Evolutionary conservation across 1,140 invertebrate species (phyloP), one percentile per base, ranked within the genome.

Genomic region (Belonocnema kinseyi): DNA sequence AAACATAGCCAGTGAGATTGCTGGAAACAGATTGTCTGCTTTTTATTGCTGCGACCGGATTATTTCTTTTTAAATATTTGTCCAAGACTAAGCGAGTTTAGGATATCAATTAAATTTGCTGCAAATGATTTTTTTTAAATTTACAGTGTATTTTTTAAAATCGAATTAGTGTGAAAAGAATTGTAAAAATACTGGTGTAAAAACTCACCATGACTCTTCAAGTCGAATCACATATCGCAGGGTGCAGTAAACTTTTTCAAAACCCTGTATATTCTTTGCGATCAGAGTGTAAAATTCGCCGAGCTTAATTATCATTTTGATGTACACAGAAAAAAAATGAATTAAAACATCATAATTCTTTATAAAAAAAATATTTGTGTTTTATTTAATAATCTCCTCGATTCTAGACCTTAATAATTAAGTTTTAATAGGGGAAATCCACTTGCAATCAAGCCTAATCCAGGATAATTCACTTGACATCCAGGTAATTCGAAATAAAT

Each of bases 321-420:
- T 74, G 73, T 74, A 74, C 73, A 66, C 21, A 66, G n/a, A 26
- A 66, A 66, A n/a, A 40, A 33, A 66, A 40, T 40, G 26, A 66
- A 66, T 66, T 66, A 66, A 66, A 66, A 66, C 58, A 33, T 2
- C 58, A 66, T 66, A 66, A 66, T 16, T 51, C 73, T 58, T 50
- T 40, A 56, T 53, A 53, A 53, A 51, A 53, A 51, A 53, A 73
- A 54, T 33, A 53, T 40, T 26, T 16, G 3, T 53, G 33, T 74
- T 54, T 46, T n/a, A 19, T 21, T 53, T 72, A 54, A 66, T 70
- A 10, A 16, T 21, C 21, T 26, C 3, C 21, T 26, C 21, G 21
- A 26, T 26, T 26, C 21, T 26, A 26, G 21, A 26, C 21, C 21
- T 3, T 1, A 26, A 3, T 26, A 26, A 26, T 26, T 26, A 1